A percentile compares a stretch with the other conserved stretches of the same genome.
phyloP scores from a whole-genome alignment of 2,113 vertebrate genomes.

The Chionodraco myersi region DNA sequence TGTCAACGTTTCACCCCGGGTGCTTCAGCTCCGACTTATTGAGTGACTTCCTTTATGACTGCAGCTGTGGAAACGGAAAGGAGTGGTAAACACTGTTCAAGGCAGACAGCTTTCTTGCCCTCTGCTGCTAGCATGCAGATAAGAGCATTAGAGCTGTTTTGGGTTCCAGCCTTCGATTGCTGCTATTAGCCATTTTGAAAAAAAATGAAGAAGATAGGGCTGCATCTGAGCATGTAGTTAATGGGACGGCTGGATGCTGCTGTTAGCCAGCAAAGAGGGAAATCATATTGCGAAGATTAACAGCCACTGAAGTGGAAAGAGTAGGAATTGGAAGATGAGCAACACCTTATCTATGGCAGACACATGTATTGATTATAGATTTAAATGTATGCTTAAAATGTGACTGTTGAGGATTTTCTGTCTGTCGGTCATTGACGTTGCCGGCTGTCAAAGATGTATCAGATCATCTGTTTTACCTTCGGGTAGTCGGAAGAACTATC shows the following conservation, averaged over 20 bases:
- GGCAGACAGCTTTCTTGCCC: slow-evolving; percentile 65
- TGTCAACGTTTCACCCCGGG: slow-evolving; percentile 51
- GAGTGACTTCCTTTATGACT: slow-evolving; percentile 55
- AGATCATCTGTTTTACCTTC: slow-evolving; percentile 24
- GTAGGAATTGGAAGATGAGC: slow-evolving; percentile 49
- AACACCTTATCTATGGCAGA: slow-evolving; percentile 71
- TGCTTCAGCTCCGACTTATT: slow-evolving; percentile 54
- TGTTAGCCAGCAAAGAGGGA: slow-evolving; percentile 27
- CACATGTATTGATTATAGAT: slow-evolving; percentile 78
- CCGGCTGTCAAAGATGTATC: slow-evolving; percentile 35
- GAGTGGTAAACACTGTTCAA: slow-evolving; percentile 60
- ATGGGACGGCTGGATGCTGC: slow-evolving; percentile 23
- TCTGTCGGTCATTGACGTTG: slow-evolving; percentile 45
- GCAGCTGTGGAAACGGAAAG: slow-evolving; percentile 48
- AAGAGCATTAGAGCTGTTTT: slow-evolving; percentile 76
- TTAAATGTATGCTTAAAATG: slow-evolving; percentile 72
- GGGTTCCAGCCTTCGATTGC: slow-evolving; percentile 62
- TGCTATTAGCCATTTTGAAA: slow-evolving; percentile 65
- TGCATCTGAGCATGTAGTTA: slow-evolving; percentile 52
- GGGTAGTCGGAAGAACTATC: not conserved
- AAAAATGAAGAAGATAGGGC: slow-evolving; percentile 45
- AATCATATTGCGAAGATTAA: slow-evolving; percentile 55
- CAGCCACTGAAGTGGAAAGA: slow-evolving; percentile 26
- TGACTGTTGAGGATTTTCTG: slow-evolving; percentile 57
- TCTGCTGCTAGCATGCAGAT: slow-evolving; percentile 75